Percentiles rank a stretch among this genome's conserved stretches.
Evolutionary conservation across 2,113 vertebrate genomes (phyloP).

Genomic region (Pteruthius melanotis): DNA sequence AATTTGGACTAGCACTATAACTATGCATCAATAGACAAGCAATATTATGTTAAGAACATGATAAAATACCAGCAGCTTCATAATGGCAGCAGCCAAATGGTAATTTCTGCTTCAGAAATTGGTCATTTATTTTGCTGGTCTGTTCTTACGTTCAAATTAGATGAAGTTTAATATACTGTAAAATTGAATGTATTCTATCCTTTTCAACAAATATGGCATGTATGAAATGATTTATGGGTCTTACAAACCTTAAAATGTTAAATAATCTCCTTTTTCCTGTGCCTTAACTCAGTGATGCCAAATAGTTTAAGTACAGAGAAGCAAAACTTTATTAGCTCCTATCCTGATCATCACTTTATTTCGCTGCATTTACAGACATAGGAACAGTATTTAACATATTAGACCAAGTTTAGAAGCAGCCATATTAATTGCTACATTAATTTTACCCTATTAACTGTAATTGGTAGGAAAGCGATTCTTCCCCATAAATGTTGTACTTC

Average conservation of each 20-base stretch:
- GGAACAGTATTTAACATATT: conserved; percentile 15
- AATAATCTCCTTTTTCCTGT: conserved; percentile 73
- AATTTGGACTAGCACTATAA: conserved; percentile 79
- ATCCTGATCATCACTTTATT: conserved; percentile 28
- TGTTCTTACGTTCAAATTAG: conserved; percentile 83
- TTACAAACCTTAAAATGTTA: conserved; percentile 79
- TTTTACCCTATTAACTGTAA: conserved; percentile 76
- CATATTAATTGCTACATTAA: conserved; percentile 80
- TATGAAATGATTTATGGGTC: conserved; percentile 79
- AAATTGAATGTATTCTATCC: conserved; percentile 83
- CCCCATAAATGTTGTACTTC: conserved; percentile 59
- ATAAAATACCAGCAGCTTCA: conserved; percentile 79
- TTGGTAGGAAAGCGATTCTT: conserved; percentile 69
- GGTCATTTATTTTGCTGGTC: conserved; percentile 85
- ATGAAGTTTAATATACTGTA: conserved; percentile 85
- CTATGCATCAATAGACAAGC: conserved; percentile 82
- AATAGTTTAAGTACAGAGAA: conserved; percentile 68
- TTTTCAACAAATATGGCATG: conserved; percentile 76
- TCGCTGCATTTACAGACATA: background rate
- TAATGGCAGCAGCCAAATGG: conserved; percentile 82
- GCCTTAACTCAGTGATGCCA: conserved; percentile 72
- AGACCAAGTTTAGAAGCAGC: conserved; percentile 53
- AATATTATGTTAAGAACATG: conserved; percentile 85
- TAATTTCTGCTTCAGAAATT: conserved; percentile 86
- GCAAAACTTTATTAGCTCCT: conserved; percentile 71